Percentiles rank a stretch among this genome's conserved stretches.
phyloP scores from a whole-genome alignment of 2,797 vertebrate species.

The Chaetodon trifasciatus region DNA sequence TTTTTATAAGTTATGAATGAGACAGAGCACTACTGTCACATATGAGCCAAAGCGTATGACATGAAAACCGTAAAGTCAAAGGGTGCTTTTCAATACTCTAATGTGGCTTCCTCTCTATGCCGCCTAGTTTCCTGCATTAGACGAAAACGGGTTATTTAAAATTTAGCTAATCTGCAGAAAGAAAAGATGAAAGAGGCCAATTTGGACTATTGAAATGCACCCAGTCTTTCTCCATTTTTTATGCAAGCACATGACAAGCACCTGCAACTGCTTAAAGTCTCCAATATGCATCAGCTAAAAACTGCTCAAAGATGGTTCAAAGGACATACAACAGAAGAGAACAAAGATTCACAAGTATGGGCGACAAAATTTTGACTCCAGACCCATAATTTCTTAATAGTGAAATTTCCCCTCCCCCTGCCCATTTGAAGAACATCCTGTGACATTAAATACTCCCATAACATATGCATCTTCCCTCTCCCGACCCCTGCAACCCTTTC shows the following conservation, averaged over 20 bases:
- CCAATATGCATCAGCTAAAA: constrained; percentile 81
- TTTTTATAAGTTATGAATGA: constrained; percentile 77
- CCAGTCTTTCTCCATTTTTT: constrained; percentile 43
- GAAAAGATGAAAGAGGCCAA: constrained; percentile 54
- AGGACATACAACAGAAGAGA: constrained; percentile 83
- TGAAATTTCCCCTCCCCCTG: constrained; percentile 46
- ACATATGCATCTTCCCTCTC: constrained; percentile 48
- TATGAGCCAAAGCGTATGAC: constrained; percentile 77
- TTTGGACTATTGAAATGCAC: constrained; percentile 63
- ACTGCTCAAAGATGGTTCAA: constrained; percentile 77
- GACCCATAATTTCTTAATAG: constrained; percentile 59
- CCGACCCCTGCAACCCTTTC: constrained; percentile 53
- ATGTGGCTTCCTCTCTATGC: constrained; percentile 33
- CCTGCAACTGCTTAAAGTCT: constrained; percentile 72
- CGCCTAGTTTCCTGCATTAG: constrained; percentile 29
- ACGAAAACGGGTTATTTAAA: constrained; percentile 34
- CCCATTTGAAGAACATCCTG: constrained; percentile 65
- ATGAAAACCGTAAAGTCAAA: constrained; percentile 66
- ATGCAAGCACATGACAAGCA: constrained; percentile 69
- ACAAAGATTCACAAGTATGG: constrained; percentile 87
- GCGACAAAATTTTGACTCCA: constrained; percentile 76
- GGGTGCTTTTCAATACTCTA: constrained; percentile 60
- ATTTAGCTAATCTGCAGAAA: constrained; percentile 42
- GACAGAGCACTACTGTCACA: constrained; percentile 82
- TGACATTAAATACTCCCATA: constrained; percentile 68